Conservation (phyloP, 2,797 vertebrate genomes). For the Phalloptychus januarius region DNA sequence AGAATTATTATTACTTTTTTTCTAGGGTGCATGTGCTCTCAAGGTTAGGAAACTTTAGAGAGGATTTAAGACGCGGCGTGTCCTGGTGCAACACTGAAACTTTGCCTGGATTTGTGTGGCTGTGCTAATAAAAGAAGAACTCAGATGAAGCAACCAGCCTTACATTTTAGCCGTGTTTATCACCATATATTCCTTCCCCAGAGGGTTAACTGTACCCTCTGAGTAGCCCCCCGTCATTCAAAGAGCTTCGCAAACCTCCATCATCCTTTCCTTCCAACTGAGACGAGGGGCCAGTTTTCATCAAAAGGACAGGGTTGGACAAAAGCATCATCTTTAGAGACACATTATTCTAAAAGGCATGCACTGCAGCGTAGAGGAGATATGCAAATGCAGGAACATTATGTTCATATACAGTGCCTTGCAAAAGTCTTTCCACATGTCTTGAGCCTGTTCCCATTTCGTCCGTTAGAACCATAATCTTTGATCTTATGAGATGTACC, state of each 20-base stretch:
- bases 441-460: not conserved
- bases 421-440: not conserved
- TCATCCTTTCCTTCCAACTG: constrained; percentile 45
- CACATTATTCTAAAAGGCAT: constrained; percentile 36
- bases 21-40: constrained; percentile 78
- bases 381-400: constrained; percentile 39
- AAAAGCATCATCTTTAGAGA: constrained; percentile 55
- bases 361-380: constrained; percentile 49
- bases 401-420: constrained; percentile 18
- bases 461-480: not conserved
- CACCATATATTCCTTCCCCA: not conserved
- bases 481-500: not conserved
- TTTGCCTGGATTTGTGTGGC: constrained; percentile 43
- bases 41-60: constrained; percentile 86
- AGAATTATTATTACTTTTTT: constrained; percentile 87
- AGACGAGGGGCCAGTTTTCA: constrained; percentile 29
- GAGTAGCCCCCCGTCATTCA: constrained; percentile 55
- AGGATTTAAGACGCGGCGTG: constrained; percentile 75
- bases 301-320: constrained; percentile 49
- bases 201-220: constrained; percentile 41
- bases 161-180: constrained; percentile 21
- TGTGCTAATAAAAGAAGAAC: constrained; percentile 9
- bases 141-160: constrained; percentile 12
- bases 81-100: constrained; percentile 49
- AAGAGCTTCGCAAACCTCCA: constrained; percentile 51